Percentiles rank a stretch among this genome's conserved stretches.
phyloP scores from a whole-genome alignment of 2,113 vertebrate species.

The Megaleporinus macrocephalus region DNA sequence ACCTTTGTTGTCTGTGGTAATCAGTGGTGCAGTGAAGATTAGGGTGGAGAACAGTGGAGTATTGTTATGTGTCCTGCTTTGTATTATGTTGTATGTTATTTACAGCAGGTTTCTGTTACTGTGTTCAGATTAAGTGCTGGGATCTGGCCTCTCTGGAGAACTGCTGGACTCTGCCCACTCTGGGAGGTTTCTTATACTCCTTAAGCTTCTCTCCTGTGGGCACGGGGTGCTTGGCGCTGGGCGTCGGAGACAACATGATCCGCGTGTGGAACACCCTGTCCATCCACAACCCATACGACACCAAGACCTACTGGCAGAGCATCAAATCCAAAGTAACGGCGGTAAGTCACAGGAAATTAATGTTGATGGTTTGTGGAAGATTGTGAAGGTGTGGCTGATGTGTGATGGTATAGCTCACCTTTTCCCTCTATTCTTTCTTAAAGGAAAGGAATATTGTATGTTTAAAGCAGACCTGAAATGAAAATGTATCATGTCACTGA shows the following conservation, averaged over 20 bases:
- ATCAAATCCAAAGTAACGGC: slow-evolving; percentile 97
- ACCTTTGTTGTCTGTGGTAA: no score
- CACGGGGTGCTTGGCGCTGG: slow-evolving; percentile 85
- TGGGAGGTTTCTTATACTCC: slow-evolving; percentile 91
- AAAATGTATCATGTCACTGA: no score
- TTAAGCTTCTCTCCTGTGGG: slow-evolving; percentile 91
- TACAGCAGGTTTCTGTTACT: neutral
- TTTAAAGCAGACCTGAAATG: no score
- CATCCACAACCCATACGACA: slow-evolving; percentile 86
- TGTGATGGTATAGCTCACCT: no score
- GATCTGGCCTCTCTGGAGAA: slow-evolving; percentile 86
- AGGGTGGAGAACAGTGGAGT: neutral
- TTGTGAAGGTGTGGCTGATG: no score
- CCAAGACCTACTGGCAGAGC: slow-evolving; percentile 91
- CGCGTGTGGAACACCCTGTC: slow-evolving; percentile 92
- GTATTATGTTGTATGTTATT: neutral
- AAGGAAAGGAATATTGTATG: no score
- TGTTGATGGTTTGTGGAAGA: neutral
- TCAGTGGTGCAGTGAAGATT: neutral
- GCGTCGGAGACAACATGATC: slow-evolving; percentile 94
- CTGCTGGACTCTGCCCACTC: slow-evolving; percentile 91
- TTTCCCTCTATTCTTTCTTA: no score
- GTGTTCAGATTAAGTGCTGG: slow-evolving; percentile 92
- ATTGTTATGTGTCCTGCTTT: neutral
- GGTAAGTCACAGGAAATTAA: slow-evolving; percentile 72